A percentile compares a stretch with the other conserved stretches of the same genome.
Conservation (phyloP, 2,888 invertebrate genomes). For the Platycheirus rosarum region DNA sequence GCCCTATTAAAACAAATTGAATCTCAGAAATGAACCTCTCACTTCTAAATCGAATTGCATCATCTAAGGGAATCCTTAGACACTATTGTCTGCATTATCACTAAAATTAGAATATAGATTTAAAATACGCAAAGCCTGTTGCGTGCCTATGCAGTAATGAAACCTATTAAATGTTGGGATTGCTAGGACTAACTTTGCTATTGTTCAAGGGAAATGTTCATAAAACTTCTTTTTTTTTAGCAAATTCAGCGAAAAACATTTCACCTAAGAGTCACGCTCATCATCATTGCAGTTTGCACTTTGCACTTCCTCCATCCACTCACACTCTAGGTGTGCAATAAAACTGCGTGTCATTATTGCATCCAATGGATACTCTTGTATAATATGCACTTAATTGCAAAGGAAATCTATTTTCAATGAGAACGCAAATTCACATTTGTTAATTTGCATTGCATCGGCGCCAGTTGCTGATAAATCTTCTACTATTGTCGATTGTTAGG, state of each 20-base stretch:
- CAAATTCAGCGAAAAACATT: slow-evolving; percentile 21
- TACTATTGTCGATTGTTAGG: slow-evolving; percentile 14
- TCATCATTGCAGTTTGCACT: background rate
- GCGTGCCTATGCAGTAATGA: no score
- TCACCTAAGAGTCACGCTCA: background rate
- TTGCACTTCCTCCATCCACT: background rate
- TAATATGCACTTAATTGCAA: slow-evolving; percentile 56
- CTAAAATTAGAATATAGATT: no score
- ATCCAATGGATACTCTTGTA: slow-evolving; percentile 35
- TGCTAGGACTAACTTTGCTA: no score
- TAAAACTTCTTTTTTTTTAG: no score
- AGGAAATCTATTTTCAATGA: slow-evolving; percentile 70
- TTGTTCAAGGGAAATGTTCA: no score
- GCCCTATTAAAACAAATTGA: no score
- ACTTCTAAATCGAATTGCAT: no score
- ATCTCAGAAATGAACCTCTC: no score
- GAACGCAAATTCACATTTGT: slow-evolving; percentile 48
- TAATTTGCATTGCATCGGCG: slow-evolving; percentile 3
- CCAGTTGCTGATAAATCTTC: slow-evolving; percentile 23
- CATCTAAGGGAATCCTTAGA: no score
- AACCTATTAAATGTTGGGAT: no score
- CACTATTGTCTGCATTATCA: no score
- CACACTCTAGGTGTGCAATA: slow-evolving; percentile 57
- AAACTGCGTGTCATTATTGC: slow-evolving; percentile 45
- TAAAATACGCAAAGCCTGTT: no score